A percentile compares a stretch with the other conserved stretches of the same genome.
phyloP scores from a whole-genome alignment of 2,888 invertebrate species.

The Stratiomys singularior region DNA sequence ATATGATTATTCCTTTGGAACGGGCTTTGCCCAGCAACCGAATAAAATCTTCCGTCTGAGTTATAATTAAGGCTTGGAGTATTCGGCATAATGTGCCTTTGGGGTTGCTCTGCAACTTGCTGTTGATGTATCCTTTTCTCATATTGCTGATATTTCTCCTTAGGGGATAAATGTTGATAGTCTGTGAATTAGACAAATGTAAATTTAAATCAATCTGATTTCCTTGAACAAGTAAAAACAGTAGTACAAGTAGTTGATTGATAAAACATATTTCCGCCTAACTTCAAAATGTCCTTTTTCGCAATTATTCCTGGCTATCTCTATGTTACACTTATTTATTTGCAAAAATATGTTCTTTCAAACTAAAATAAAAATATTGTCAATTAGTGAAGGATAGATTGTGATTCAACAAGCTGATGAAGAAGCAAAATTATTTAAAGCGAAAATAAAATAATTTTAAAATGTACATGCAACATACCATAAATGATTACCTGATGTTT shows the following conservation, averaged over 20 bases:
- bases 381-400: neutral
- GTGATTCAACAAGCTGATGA: neutral
- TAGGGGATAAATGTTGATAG: conserved; percentile 75
- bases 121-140: conserved; percentile 59
- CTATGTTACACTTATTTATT: too few species aligned
- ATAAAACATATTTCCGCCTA: neutral
- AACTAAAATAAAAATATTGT: neutral
- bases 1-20: conserved; percentile 66
- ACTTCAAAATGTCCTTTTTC: too few species aligned
- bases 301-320: too few species aligned
- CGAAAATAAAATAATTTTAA: conserved; percentile 21
- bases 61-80: conserved; percentile 50
- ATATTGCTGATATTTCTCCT: conserved; percentile 54
- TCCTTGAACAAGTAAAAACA: neutral
- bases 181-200: conserved; percentile 63
- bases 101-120: conserved; percentile 51
- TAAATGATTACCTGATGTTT: conserved; percentile 28
- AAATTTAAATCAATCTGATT: neutral
- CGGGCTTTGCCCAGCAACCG: conserved; percentile 58
- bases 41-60: neutral
- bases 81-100: conserved; percentile 11
- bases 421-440: conserved; percentile 13
- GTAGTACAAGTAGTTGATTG: neutral
- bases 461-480: conserved; percentile 36
- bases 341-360: neutral